Conservation (phyloP, 2,113 vertebrate species). For the Motacilla tschutschensis region DNA sequence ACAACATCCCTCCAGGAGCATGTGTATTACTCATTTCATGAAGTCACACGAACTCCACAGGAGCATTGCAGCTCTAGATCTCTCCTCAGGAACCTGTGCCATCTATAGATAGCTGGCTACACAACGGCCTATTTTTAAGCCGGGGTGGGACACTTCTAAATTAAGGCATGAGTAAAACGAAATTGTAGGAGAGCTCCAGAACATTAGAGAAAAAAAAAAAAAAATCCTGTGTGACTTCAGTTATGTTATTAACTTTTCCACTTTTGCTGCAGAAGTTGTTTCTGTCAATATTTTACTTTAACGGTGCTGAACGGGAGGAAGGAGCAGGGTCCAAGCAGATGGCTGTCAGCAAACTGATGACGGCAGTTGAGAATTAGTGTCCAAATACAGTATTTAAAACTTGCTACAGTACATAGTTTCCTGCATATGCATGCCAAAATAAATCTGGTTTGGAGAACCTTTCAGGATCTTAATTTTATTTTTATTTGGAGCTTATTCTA, state of each 20-base stretch:
- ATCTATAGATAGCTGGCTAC: conserved; percentile 33
- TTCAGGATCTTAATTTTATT: conserved; percentile 65
- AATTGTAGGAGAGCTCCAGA: conserved; percentile 42
- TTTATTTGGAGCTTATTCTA: conserved; percentile 61
- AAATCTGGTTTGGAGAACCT: conserved; percentile 74
- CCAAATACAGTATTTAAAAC: conserved; percentile 78
- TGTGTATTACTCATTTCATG: background rate
- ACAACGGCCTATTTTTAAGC: conserved; percentile 34
- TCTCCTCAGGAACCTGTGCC: conserved; percentile 25
- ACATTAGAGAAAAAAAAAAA: conserved; percentile 10
- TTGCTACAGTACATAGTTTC: conserved; percentile 75
- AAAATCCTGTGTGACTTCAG: conserved; percentile 45
- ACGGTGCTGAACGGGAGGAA: conserved; percentile 65
- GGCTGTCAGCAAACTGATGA: conserved; percentile 77
- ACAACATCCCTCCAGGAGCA: background rate
- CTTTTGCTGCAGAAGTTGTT: conserved; percentile 65
- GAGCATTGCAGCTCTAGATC: background rate
- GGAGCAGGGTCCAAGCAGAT: conserved; percentile 77
- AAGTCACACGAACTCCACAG: background rate
- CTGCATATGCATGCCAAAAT: conserved; percentile 73
- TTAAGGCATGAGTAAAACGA: conserved; percentile 35
- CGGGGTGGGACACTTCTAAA: conserved; percentile 30
- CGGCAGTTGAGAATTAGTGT: conserved; percentile 75
- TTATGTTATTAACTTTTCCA: conserved; percentile 61
- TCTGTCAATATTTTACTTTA: conserved; percentile 72